Base-by-base conservation (phyloP, 2,888 invertebrate genomes). In the Tholera decimalis region DNA sequence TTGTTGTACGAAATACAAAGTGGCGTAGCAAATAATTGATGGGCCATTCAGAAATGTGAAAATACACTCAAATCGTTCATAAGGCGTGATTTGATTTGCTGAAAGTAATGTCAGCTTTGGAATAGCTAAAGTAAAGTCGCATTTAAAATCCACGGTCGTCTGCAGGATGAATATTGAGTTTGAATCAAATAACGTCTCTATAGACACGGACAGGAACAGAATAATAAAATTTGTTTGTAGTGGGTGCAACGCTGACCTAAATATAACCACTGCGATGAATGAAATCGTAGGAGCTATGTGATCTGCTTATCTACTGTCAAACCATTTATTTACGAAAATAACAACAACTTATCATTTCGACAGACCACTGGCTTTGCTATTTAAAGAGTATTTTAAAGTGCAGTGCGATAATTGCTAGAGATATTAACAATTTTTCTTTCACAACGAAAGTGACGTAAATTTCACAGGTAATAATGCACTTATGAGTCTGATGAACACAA, bases 1-100 rank as follows among this genome's bases (percentile, higher is more conserved):
- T 69, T 79, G 68, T 41, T 35, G 55, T 58, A 66, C 61, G 51
- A 68, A 76, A 57, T 61, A 78, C 33, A 49, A 64, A 66, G 65
- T 60, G 57, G 62, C 59, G 41, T 63, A 55, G 58, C 28, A 26
- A 75, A 63, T 49, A 59, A 62, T 59, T 56, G 44, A 56, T 55
- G 49, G 37, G 39, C 20, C 9, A 73, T 49, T 57, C 35, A 53
- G 37, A 44, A 73, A 47, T 46, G 13, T 41, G 20, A 59, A 28
- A 55, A 55, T 39, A 43, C 1, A 35, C 24, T 46, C 8, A 9
- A 13, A 55, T 50, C n/a, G 30, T 41, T 55, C 8, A 11, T 28
- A 28, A 22, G 43, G 26, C n/a, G 18, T 9, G 15, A 50, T 44
- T 39, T 22, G 8, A 53, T 57, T 50, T 37, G 43, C n/a, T 20